Conservation (phyloP, 2,888 invertebrate genomes). For the Archips crataeganus region DNA sequence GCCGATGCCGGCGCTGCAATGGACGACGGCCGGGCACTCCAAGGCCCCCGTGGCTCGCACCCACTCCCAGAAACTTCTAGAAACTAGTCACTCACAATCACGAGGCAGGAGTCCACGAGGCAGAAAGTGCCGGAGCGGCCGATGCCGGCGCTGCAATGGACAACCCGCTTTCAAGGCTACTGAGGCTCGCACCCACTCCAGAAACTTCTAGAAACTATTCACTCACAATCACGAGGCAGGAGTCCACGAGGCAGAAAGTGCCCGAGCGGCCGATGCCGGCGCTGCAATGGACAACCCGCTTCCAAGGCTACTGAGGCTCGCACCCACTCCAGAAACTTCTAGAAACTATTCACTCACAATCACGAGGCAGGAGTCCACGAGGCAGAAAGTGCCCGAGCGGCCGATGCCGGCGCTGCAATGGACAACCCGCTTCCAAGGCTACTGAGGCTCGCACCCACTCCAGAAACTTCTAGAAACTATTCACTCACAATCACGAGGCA, state of each 20-base stretch:
- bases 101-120: slow-evolving; percentile 93
- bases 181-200: background rate
- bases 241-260: slow-evolving; percentile 98
- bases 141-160: slow-evolving; percentile 99
- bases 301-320: slow-evolving; percentile 91
- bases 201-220: background rate
- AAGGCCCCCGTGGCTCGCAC: slow-evolving; percentile 92
- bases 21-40: slow-evolving; percentile 94
- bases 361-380: no score
- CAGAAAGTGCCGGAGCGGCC: slow-evolving; percentile 99
- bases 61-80: slow-evolving; percentile 87
- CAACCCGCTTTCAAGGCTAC: slow-evolving; percentile 87
- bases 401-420: slow-evolving; percentile 97
- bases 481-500: slow-evolving; percentile 94
- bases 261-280: slow-evolving; percentile 99
- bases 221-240: slow-evolving; percentile 54
- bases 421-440: slow-evolving; percentile 92
- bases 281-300: slow-evolving; percentile 97
- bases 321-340: slow-evolving; percentile 89
- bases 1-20: slow-evolving; percentile 96
- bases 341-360: slow-evolving; percentile 88
- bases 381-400: slow-evolving; percentile 97
- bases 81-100: slow-evolving; percentile 89
- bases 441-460: slow-evolving; percentile 91
- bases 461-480: slow-evolving; percentile 81